Evolutionary conservation across 2,797 vertebrate species (phyloP), one percentile per base, ranked within the genome.

Genomic region (Pitangus sulphuratus): DNA sequence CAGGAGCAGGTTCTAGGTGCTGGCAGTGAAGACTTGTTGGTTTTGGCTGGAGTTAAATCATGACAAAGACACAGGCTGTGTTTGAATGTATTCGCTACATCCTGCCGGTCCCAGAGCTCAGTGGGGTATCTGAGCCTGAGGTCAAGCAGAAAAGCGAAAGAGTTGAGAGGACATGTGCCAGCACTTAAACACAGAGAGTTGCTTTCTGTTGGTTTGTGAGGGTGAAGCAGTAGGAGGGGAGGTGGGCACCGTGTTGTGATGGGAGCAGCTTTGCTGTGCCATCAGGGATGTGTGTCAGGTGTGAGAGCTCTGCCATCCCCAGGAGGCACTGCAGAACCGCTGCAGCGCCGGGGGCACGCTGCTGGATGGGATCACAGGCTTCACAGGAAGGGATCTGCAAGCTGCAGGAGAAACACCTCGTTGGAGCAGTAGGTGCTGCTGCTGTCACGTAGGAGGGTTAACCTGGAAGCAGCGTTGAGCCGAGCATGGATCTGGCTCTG

Each of bases 311-410:
- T 91, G 77, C 33, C 0, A 8, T 88, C 76, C 64, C 56, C 69
- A 56, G 92, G 84, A 90, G 77, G 81, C 84, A 89, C 50, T 48
- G 51, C 2, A 1, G 76, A 84, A 33, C 76, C 0, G 0, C 84
- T 68, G 70, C 57, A 16, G 69, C 0, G 1, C 81, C 0, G 0
- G 28, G 12, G 54, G 1, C 70, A 18, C 0, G 0, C 48, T 33
- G 25, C 45, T 0, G 0, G 45, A 21, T 25, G 19, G 8, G 37
- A 47, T 15, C 26, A 19, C 0, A 0, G 31, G 14, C 37, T 84
- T n/a, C 15, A 2, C 54, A 31, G 39, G 21, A 47, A 83, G 22
- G 13, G 60, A 64, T 45, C 56, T 30, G 1, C 25, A 31, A 40
- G 71, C 68, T 51, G 39, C 53, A 16, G 74, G 42, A 75, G 78